These are phyloP conservation scores for Carcharodon carcharias DNA, from an alignment of 2,797 vertebrate species.

Conservation along the genomic window DNA sequence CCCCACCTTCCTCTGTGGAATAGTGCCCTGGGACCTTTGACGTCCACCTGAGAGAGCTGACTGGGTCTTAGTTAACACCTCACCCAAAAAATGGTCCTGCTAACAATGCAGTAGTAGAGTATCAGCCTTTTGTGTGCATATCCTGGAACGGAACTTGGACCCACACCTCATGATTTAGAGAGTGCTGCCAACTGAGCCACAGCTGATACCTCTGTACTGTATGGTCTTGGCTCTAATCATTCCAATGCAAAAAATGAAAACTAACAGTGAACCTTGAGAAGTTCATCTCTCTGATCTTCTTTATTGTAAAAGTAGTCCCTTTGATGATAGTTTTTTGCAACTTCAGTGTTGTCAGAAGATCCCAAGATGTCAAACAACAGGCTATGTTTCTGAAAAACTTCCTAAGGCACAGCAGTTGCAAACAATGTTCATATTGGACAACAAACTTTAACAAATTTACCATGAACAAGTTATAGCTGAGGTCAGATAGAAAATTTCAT, in stretches of 20 bases:
- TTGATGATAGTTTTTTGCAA: background rate
- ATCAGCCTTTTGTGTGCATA: background rate
- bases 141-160: background rate
- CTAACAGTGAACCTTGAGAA: background rate
- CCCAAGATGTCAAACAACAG: background rate
- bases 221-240: background rate
- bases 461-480: background rate
- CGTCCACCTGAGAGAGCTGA: background rate
- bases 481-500: background rate
- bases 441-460: background rate
- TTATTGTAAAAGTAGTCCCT: background rate
- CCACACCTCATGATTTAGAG: background rate
- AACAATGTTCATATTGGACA: background rate
- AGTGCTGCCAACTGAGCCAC: background rate
- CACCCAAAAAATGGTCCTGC: background rate
- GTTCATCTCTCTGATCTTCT: background rate
- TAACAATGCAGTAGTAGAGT: background rate
- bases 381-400: background rate
- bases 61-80: background rate
- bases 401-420: background rate
- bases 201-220: background rate
- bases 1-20: background rate
- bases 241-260: background rate
- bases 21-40: background rate
- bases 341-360: background rate